These are phyloP conservation scores for Dryobates pubescens DNA, from an alignment of 2,797 vertebrate genomes.

Conservation along the genomic window DNA sequence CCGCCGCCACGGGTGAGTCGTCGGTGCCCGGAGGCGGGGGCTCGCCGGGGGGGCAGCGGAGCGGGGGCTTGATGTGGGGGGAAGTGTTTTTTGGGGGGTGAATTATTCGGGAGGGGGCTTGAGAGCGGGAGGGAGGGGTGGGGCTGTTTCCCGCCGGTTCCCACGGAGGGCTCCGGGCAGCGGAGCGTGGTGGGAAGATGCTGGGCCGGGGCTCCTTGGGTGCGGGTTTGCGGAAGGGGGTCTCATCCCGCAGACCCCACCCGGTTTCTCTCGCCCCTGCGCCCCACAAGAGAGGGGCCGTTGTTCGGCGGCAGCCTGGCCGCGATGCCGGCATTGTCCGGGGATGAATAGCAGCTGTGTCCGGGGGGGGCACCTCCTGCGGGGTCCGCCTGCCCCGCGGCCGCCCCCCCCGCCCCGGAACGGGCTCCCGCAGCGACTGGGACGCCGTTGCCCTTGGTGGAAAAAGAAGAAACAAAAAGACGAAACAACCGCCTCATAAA, in stretches of 20 bases:
- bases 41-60: not conserved
- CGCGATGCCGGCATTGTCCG: constrained; percentile 47
- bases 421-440: not conserved
- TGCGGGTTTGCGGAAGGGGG: not conserved
- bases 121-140: not conserved
- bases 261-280: not conserved
- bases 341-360: not conserved
- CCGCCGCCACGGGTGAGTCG: constrained; percentile 46
- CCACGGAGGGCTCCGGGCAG: not conserved
- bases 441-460: not conserved
- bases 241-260: not conserved
- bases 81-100: not conserved
- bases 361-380: not conserved
- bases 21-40: not conserved
- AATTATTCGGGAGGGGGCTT: no score
- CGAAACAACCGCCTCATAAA: fast-evolving
- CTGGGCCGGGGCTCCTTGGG: not conserved
- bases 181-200: not conserved
- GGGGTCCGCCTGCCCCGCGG: not conserved
- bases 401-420: not conserved
- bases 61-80: not conserved
- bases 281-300: not conserved
- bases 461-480: not conserved
- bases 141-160: not conserved
- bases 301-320: not conserved